Percentiles rank a stretch among this genome's conserved stretches.
These are phyloP conservation scores for Aulostomus chinensis DNA, from an alignment of 2,797 vertebrate species.

Conservation along the genomic window DNA sequence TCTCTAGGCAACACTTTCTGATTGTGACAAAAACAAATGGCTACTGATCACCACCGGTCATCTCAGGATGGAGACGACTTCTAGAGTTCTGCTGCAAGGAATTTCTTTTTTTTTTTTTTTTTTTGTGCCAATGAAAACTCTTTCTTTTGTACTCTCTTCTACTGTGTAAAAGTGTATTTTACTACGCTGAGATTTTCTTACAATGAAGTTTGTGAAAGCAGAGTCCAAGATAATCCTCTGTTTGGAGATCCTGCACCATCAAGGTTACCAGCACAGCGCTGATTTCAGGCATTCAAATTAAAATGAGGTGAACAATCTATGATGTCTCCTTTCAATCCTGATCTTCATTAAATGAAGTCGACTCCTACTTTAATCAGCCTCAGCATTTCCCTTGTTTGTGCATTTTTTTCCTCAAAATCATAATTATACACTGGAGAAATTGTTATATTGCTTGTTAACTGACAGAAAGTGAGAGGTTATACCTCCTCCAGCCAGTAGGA, in stretches of 20 bases:
- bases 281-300: constrained; percentile 32
- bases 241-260: constrained; percentile 23
- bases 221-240: neutral
- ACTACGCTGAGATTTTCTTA: neutral
- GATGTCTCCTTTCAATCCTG: constrained; percentile 8
- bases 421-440: constrained; percentile 59
- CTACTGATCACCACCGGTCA: too few species aligned
- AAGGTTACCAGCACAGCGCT: constrained; percentile 9
- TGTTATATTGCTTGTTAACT: too few species aligned
- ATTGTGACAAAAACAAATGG: too few species aligned
- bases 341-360: constrained; percentile 22
- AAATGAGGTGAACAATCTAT: constrained; percentile 36
- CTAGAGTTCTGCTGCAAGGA: too few species aligned
- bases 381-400: constrained; percentile 14
- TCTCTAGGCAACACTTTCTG: too few species aligned
- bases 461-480: too few species aligned
- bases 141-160: constrained; percentile 66
- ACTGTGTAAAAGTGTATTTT: constrained; percentile 16
- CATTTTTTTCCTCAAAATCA: constrained; percentile 7
- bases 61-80: constrained; percentile 62
- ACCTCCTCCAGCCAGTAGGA: constrained; percentile 13
- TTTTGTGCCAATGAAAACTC: too few species aligned
- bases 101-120: too few species aligned
- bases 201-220: too few species aligned
- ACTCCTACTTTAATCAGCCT: constrained; percentile 6